A percentile compares a stretch with the other conserved stretches of the same genome.
phyloP scores from a whole-genome alignment of 2,888 invertebrate species.

The Taenaris catops region DNA sequence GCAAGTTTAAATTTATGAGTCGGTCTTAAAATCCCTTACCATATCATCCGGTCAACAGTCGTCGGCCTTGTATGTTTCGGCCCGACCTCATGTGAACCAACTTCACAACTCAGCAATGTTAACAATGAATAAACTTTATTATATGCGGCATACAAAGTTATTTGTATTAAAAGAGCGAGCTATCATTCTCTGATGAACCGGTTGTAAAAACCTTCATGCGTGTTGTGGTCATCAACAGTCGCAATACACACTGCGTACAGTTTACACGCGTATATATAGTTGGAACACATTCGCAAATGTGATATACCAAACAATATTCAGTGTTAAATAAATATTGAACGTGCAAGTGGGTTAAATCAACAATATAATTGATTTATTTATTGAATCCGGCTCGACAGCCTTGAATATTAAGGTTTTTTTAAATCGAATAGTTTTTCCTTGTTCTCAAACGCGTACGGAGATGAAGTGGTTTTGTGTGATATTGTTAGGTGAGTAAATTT shows the following conservation, averaged over 20 bases:
- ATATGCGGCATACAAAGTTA: slow-evolving; percentile 5
- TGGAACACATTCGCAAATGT: slow-evolving; percentile 4
- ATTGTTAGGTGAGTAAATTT: slow-evolving; percentile 56
- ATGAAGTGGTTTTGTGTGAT: slow-evolving; percentile 51
- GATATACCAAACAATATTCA: slow-evolving; percentile 1
- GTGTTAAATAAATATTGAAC: background rate
- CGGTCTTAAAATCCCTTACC: too few species aligned
- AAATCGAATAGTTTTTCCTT: slow-evolving; percentile 46
- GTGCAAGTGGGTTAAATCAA: slow-evolving; percentile 3
- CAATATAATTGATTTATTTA: slow-evolving; percentile 1
- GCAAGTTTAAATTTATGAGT: too few species aligned
- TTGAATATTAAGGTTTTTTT: slow-evolving; percentile 29
- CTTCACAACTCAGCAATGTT: too few species aligned
- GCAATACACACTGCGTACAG: slow-evolving; percentile 26
- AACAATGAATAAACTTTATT: background rate
- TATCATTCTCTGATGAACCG: slow-evolving; percentile 35
- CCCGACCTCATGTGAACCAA: too few species aligned
- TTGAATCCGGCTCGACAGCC: slow-evolving; percentile 13
- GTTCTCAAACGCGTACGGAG: slow-evolving; percentile 34
- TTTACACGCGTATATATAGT: slow-evolving; percentile 27
- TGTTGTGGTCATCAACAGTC: slow-evolving; percentile 29
- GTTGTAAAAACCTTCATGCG: slow-evolving; percentile 32
- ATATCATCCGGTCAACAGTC: too few species aligned
- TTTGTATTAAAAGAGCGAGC: slow-evolving; percentile 19
- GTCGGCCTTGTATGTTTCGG: too few species aligned